phyloP scores from a whole-genome alignment of 2,113 vertebrate species.

The Gymnogyps californianus region DNA sequence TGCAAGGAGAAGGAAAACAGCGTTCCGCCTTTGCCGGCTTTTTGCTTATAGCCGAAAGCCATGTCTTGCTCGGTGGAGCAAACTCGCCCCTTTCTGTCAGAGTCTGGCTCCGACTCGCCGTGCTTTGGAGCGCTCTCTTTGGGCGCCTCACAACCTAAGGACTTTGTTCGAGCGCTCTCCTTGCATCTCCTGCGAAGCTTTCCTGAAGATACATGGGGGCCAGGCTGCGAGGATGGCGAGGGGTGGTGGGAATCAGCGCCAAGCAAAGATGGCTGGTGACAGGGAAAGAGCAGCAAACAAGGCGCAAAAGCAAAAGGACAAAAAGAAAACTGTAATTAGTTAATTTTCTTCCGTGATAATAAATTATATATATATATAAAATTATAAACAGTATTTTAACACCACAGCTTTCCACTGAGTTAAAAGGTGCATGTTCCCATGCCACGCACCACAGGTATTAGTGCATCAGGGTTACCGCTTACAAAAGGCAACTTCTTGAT shows the following conservation, averaged over 20 bases:
- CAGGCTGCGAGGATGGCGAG: slow-evolving; percentile 77
- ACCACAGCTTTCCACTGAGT: slow-evolving; percentile 32
- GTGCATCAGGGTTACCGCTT: neutral
- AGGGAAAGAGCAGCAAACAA: slow-evolving; percentile 76
- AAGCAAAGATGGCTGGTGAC: slow-evolving; percentile 76
- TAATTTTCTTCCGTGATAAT: slow-evolving; percentile 74
- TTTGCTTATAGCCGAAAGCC: slow-evolving; percentile 82
- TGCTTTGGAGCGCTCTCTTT: slow-evolving; percentile 39
- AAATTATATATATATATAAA: slow-evolving; percentile 33
- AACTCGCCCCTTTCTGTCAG: slow-evolving; percentile 77
- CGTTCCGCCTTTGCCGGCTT: slow-evolving; percentile 78
- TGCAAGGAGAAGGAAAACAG: slow-evolving; percentile 98
- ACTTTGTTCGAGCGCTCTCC: slow-evolving; percentile 74
- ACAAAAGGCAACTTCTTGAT: slow-evolving; percentile 1
- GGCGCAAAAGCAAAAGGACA: slow-evolving; percentile 88
- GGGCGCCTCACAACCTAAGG: slow-evolving; percentile 64
- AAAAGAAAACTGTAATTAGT: slow-evolving; percentile 96
- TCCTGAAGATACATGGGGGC: slow-evolving; percentile 76
- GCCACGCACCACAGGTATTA: neutral
- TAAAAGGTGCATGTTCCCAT: neutral
- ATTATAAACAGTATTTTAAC: slow-evolving; percentile 64
- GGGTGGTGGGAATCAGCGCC: slow-evolving; percentile 73
- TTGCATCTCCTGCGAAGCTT: slow-evolving; percentile 87
- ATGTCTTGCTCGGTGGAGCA: slow-evolving; percentile 77
- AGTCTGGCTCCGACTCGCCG: slow-evolving; percentile 64